Evolutionary conservation across 2,113 vertebrate genomes (phyloP).

Genomic region (Pterocles gutturalis): DNA sequence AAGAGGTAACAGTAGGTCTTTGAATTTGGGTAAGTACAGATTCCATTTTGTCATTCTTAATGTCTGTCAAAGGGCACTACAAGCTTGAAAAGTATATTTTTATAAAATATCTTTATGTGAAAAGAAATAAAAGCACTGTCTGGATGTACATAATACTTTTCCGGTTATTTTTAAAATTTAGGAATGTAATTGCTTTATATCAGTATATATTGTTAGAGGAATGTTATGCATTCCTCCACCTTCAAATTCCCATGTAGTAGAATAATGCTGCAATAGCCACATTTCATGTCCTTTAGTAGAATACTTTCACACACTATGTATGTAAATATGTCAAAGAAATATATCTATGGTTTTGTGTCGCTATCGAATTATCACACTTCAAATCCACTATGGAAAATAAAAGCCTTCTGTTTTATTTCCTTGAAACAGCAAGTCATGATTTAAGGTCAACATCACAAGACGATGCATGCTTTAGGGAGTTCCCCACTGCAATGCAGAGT

Average conservation of each 20-base stretch:
- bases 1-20: not conserved
- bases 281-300: not conserved
- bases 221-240: not conserved
- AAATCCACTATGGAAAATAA: not conserved
- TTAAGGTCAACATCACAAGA: constrained; percentile 21
- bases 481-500: constrained; percentile 12
- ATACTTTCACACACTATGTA: not conserved
- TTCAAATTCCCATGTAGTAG: not conserved
- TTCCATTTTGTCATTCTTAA: not conserved
- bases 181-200: not conserved
- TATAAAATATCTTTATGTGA: not conserved
- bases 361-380: not conserved
- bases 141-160: not conserved
- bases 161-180: not conserved
- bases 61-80: not conserved
- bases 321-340: not conserved
- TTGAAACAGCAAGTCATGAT: not conserved
- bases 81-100: not conserved
- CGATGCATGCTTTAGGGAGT: not conserved
- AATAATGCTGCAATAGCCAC: not conserved
- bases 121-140: not conserved
- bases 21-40: not conserved
- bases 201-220: not conserved
- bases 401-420: not conserved
- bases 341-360: not conserved